phyloP scores from a whole-genome alignment of 2,113 vertebrate genomes.

The Xenopus laevis region DNA sequence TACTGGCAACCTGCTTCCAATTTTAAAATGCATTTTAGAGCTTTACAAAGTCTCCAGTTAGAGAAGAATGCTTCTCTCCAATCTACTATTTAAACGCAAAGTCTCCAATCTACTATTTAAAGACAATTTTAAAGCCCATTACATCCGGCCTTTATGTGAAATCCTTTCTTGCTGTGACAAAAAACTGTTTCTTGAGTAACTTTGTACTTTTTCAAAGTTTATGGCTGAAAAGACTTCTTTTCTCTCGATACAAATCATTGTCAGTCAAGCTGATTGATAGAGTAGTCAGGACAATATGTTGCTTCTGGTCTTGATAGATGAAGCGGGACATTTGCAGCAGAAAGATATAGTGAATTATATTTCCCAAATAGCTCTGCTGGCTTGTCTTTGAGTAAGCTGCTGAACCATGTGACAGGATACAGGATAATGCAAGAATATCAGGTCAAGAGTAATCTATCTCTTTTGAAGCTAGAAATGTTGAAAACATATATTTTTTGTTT shows the following conservation, averaged over 20 bases:
- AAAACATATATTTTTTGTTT: not conserved
- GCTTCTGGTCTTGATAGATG: constrained; percentile 24
- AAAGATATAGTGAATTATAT: constrained; percentile 30
- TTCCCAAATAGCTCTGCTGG: constrained; percentile 16
- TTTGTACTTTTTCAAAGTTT: not conserved
- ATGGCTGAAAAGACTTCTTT: not conserved
- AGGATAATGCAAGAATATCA: not conserved
- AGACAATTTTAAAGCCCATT: too few relatives aligned
- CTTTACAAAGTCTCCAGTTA: too few relatives aligned
- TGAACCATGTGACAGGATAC: constrained; percentile 14
- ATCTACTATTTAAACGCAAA: too few relatives aligned
- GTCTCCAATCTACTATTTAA: too few relatives aligned
- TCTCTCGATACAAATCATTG: constrained; percentile 31
- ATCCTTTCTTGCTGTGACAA: not conserved
- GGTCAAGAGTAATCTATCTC: not conserved
- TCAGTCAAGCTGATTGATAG: constrained; percentile 32
- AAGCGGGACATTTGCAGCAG: constrained; percentile 17
- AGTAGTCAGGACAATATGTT: constrained; percentile 18
- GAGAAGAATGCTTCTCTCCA: too few relatives aligned
- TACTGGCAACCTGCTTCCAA: too few relatives aligned
- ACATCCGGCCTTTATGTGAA: not conserved
- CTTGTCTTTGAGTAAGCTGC: constrained; percentile 4
- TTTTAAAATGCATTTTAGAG: too few relatives aligned
- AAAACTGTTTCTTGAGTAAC: not conserved
- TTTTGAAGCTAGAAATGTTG: not conserved